Percentiles rank a stretch among this genome's conserved stretches.
Conservation (phyloP, 2,797 vertebrate genomes). For the Picus viridis region DNA sequence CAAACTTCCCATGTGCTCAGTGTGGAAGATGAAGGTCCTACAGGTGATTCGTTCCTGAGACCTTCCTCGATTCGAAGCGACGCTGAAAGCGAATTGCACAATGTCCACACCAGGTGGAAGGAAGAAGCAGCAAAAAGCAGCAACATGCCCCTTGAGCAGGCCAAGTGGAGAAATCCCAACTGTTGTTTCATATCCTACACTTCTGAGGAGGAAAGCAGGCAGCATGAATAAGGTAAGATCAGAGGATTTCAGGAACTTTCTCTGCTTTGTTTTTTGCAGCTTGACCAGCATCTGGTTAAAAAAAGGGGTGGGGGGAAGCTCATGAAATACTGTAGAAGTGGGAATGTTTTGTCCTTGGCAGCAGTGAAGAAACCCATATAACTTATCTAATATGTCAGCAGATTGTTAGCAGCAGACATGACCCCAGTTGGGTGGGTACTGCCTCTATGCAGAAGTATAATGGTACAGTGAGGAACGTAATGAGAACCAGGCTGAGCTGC, state of each 20-base stretch:
- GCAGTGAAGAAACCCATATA: conserved; percentile 38
- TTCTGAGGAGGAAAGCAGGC: neutral
- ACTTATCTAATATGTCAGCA: conserved; percentile 58
- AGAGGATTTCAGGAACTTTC: neutral
- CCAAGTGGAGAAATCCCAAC: neutral
- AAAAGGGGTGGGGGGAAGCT: neutral
- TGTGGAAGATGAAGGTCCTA: neutral
- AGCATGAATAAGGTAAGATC: neutral
- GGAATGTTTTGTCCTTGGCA: conserved; percentile 58
- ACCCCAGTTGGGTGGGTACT: conserved; percentile 55
- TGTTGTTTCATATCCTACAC: neutral
- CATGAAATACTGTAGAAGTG: neutral
- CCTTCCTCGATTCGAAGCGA: neutral
- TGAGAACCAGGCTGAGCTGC: conserved; percentile 51
- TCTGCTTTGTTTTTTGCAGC: conserved; percentile 19
- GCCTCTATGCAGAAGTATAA: neutral
- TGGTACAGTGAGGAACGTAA: conserved; percentile 24
- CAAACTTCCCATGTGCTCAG: neutral
- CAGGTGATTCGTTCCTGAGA: neutral
- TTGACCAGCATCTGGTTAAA: conserved; percentile 9
- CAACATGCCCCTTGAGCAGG: neutral
- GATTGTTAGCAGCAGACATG: conserved; percentile 57
- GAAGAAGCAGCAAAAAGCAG: neutral
- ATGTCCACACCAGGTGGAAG: fast-evolving
- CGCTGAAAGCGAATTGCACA: neutral